Evolutionary conservation across 2,797 vertebrate genomes (phyloP), one percentile per base, ranked within the genome.

Genomic region (Sternarchorhynchus goeldii): DNA sequence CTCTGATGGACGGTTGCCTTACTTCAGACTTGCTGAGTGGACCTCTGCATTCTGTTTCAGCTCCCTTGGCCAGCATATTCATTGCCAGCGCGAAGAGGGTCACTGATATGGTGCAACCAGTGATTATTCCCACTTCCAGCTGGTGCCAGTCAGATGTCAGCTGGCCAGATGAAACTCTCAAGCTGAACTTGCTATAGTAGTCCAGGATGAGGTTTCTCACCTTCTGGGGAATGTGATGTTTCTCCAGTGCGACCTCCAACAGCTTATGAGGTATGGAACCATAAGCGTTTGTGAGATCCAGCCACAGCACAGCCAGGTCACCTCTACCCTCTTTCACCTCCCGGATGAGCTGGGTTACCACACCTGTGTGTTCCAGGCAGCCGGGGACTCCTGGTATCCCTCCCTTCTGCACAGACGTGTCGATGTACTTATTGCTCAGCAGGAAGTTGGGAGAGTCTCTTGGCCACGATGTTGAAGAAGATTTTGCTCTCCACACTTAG

Each of bases 1-100:
- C 32, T 66, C 32, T 66, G 63, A 66, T 64, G 12, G 53, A 21
- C 25, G 68, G 68, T 70, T 78, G 81, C 60, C 87, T 86, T 87
- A 83, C 81, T 84, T 29, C 60, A 2, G 60, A 64, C 60, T 64
- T 64, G 25, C 25, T 64, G 29, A 64, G 60, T 64, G 63, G 58
- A 5, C 63, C 63, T 66, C 63, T 36, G 18, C 63, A 39, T n/a
- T 66, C 63, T 36, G 12, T 34, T 16, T 34, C 60, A 32, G 63
- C 34, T 16, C 29, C 32, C 16, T 66, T 66, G 32, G 12, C 17
- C 16, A 66, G n/a, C n/a, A 20, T 20, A 3, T 2, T n/a, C 56
- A 58, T 58, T 39, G 36, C 36, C 7, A 60, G 5, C 17, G 5
- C 58, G 29, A 60, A 60, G 5, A 60, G 20, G 4, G 2, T 18